A percentile compares a stretch with the other conserved stretches of the same genome.
Conservation (phyloP, 2,888 invertebrate genomes). For the Neoitamus cyanurus region DNA sequence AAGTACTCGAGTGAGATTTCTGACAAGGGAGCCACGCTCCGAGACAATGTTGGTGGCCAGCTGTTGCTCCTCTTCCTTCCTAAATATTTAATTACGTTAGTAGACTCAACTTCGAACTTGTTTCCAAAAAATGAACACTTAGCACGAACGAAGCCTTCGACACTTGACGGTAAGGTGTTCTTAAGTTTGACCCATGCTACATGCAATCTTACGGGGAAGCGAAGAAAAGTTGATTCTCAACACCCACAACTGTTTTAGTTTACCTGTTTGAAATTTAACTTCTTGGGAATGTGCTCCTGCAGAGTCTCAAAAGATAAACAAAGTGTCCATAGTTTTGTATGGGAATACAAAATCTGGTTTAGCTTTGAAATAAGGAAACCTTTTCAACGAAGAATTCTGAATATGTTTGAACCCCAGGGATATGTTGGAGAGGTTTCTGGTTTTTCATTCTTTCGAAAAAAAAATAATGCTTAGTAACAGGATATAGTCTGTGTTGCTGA, state of each 20-base stretch:
- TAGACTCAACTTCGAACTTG: not conserved
- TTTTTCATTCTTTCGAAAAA: too few species aligned
- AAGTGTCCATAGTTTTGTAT: not conserved
- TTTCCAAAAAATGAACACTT: not conserved
- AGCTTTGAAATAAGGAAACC: not conserved
- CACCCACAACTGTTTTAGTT: not conserved
- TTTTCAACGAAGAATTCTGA: too few species aligned
- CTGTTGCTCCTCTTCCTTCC: not conserved
- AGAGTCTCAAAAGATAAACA: not conserved
- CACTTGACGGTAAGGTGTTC: not conserved
- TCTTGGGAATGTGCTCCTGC: not conserved
- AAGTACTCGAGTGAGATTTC: constrained; percentile 24
- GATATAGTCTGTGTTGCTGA: too few species aligned
- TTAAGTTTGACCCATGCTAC: not conserved
- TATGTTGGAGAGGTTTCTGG: too few species aligned
- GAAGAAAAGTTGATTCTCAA: not conserved
- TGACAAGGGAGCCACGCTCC: not conserved
- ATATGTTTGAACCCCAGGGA: too few species aligned
- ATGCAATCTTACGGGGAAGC: not conserved
- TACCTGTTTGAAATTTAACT: not conserved
- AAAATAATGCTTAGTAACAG: too few species aligned
- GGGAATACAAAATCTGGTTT: not conserved
- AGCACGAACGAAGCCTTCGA: not conserved
- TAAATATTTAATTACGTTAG: not conserved
- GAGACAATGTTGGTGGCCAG: not conserved